Evolutionary conservation across 2,113 vertebrate species (phyloP).

Genomic region (Cheirogaleus medius): DNA sequence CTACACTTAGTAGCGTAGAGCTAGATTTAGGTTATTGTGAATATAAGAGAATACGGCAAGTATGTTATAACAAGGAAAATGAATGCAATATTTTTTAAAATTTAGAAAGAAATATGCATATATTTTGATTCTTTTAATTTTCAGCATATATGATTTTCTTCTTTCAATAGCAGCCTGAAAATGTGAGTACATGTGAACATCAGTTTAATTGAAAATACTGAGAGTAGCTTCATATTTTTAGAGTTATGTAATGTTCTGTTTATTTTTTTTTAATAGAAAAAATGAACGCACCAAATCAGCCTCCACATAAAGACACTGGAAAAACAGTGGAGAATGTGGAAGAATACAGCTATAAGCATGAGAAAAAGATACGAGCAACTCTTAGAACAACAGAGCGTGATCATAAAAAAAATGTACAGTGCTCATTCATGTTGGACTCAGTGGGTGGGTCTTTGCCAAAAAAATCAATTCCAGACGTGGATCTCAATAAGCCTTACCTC

Average conservation of each 20-base stretch:
- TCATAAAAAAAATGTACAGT: constrained; percentile 95
- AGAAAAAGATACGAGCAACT: constrained; percentile 91
- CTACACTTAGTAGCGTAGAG: too few relatives aligned
- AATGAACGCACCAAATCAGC: constrained; percentile 83
- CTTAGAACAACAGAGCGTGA: constrained; percentile 93
- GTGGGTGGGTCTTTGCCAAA: constrained; percentile 89
- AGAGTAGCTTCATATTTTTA: neutral
- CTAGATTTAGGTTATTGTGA: neutral
- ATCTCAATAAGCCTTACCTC: constrained; percentile 98
- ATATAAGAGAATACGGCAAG: neutral
- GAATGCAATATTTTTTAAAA: neutral
- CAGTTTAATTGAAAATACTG: neutral
- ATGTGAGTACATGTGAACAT: neutral
- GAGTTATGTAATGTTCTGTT: neutral
- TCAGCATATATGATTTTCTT: neutral
- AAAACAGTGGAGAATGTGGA: constrained; percentile 87
- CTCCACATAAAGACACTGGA: constrained; percentile 85
- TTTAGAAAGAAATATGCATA: neutral
- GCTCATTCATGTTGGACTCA: constrained; percentile 94
- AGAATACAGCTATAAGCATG: constrained; percentile 93
- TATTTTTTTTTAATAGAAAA: constrained; percentile 85
- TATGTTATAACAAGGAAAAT: neutral
- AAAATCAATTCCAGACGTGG: constrained; percentile 92
- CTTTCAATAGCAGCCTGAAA: neutral
- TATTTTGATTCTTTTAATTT: neutral